Conservation (phyloP, 92 coral and sea anemone genomes). For the Siderastrea siderea region DNA sequence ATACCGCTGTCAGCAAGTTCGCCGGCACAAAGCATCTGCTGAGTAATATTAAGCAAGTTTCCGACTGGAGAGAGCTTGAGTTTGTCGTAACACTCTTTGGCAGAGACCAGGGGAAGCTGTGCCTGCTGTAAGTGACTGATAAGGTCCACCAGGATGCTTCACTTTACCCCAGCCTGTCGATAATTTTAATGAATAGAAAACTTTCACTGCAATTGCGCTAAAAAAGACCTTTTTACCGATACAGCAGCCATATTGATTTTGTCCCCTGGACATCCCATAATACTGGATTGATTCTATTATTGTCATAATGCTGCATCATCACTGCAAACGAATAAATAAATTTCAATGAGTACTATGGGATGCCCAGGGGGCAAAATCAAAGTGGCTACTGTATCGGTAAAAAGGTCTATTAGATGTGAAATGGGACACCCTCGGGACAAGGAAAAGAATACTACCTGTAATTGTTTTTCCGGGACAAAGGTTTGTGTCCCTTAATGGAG, state of each 20-base stretch:
- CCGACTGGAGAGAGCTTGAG: neutral
- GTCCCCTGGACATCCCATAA: no score
- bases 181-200: neutral
- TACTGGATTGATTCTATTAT: no score
- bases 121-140: slow-evolving; percentile 56
- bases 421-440: neutral
- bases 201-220: neutral
- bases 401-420: neutral
- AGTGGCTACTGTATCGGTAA: no score
- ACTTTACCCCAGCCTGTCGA: slow-evolving; percentile 56
- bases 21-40: slow-evolving; percentile 62
- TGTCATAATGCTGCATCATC: no score
- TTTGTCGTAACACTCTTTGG: slow-evolving; percentile 28
- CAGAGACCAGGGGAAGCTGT: slow-evolving; percentile 54
- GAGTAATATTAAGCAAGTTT: neutral
- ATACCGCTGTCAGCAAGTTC: slow-evolving; percentile 44
- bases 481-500: no score
- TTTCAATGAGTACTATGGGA: no score
- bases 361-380: no score
- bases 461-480: no score
- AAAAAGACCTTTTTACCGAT: no score
- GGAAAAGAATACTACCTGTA: neutral
- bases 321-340: no score
- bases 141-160: slow-evolving; percentile 42
- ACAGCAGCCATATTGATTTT: no score